These are phyloP conservation scores for Grus americana DNA, from an alignment of 2,113 vertebrate genomes.

Conservation along the genomic window DNA sequence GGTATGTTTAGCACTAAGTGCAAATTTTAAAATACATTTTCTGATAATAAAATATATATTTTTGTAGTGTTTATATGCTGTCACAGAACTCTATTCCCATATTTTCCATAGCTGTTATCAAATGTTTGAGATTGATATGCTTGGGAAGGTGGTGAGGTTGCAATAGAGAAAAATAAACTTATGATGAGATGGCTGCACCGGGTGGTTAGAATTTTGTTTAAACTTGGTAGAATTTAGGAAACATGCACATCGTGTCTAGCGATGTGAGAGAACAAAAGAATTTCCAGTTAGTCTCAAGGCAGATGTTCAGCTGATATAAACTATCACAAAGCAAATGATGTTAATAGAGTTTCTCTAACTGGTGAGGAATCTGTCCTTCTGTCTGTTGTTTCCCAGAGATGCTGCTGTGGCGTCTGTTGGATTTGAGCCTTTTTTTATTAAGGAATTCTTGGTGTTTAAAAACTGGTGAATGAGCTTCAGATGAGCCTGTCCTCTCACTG, in stretches of 20 bases:
- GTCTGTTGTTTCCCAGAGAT: not conserved
- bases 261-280: not conserved
- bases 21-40: conserved; percentile 44
- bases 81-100: not conserved
- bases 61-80: conserved; percentile 33
- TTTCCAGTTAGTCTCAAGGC: not conserved
- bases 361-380: not conserved
- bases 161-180: not conserved
- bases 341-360: not conserved
- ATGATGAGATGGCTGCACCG: not conserved
- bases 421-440: not conserved
- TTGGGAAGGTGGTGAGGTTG: not conserved
- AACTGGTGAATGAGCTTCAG: not conserved
- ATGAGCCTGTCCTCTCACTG: not conserved
- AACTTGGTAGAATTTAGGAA: not conserved
- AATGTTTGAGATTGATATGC: not conserved
- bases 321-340: not conserved
- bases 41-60: conserved; percentile 18
- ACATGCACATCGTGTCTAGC: fast-evolving
- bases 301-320: not conserved
- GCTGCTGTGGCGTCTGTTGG: not conserved
- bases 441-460: not conserved
- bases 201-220: not conserved
- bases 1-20: conserved; percentile 11
- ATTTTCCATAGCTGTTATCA: not conserved